These are phyloP conservation scores for Zootoca vivipara DNA, from an alignment of 2,113 vertebrate species.

Conservation along the genomic window DNA sequence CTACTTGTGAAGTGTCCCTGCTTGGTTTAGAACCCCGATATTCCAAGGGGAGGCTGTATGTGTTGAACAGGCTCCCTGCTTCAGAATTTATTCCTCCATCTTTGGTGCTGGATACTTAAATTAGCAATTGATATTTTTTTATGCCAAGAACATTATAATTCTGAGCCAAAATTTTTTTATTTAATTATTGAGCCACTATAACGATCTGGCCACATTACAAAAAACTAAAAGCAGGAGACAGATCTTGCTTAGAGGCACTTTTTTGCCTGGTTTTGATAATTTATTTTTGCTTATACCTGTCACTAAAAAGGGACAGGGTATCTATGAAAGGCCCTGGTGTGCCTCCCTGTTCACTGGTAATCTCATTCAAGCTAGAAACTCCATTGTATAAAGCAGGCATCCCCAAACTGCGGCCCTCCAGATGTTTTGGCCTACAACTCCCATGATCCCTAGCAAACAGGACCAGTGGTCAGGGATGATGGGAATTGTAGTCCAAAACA, in stretches of 20 bases:
- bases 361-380: slow-evolving; percentile 9
- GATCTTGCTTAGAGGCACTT: background rate
- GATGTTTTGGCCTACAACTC: too few species aligned
- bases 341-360: background rate
- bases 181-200: background rate
- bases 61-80: too few species aligned
- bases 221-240: background rate
- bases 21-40: too few species aligned
- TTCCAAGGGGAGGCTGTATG: too few species aligned
- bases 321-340: background rate
- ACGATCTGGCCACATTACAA: background rate
- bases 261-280: background rate
- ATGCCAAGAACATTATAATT: background rate
- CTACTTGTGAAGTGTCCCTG: too few species aligned
- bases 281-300: background rate
- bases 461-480: too few species aligned
- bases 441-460: too few species aligned
- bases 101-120: background rate
- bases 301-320: background rate
- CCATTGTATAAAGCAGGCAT: slow-evolving; percentile 30
- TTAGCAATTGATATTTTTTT: background rate
- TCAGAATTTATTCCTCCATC: too few species aligned
- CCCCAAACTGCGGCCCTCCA: too few species aligned
- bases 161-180: background rate
- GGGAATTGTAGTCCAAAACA: too few species aligned